Base-by-base conservation (phyloP, 2,888 invertebrate genomes). In the Pammene aurita region DNA sequence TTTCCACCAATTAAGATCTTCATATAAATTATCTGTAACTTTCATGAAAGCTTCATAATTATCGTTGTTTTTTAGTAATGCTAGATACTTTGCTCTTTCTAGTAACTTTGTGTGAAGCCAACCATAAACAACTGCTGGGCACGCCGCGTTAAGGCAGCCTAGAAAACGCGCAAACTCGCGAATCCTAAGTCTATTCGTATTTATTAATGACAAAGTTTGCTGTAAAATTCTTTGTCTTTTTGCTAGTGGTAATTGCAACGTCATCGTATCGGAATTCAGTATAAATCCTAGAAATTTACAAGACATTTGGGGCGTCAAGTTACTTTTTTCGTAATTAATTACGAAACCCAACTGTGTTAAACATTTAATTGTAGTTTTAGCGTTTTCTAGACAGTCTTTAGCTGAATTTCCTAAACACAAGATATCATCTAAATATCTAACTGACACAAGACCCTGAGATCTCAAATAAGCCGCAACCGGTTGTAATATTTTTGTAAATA, bases 401-500 rank as follows among this genome's bases (percentile, higher is more conserved):
- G n/a, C n/a, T n/a, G n/a, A n/a, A n/a, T n/a, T n/a, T n/a, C n/a
- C n/a, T n/a, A n/a, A n/a, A n/a, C n/a, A n/a, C n/a, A n/a, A n/a
- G n/a, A n/a, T 35, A 60, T 48, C 60, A 11, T 60, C 60, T 34
- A 60, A 44, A 14, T 60, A 48, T 1, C 5, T n/a, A 2, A 60
- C 60, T 0, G 60, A 60, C 13, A n/a, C 10, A 14, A 50, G 38
- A 18, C 61, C 35, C 7, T 14, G n/a, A 0, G 42, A 50, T 4
- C 61, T 5, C 7, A 62, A 48, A 9, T 35, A 9, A 7, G 62
- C n/a, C 14, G 34, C 14, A 11, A 65, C 56, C 16, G 56, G 35
- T 55, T 56, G 35, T 44, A 70, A 35, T 14, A 67, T 52, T 26
- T 70, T 70, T 14, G 70, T 70, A 54, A 66, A 66, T 4, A 58